Evolutionary conservation across 1,140 invertebrate genomes (phyloP).

Genomic region (Drusus annulatus): DNA sequence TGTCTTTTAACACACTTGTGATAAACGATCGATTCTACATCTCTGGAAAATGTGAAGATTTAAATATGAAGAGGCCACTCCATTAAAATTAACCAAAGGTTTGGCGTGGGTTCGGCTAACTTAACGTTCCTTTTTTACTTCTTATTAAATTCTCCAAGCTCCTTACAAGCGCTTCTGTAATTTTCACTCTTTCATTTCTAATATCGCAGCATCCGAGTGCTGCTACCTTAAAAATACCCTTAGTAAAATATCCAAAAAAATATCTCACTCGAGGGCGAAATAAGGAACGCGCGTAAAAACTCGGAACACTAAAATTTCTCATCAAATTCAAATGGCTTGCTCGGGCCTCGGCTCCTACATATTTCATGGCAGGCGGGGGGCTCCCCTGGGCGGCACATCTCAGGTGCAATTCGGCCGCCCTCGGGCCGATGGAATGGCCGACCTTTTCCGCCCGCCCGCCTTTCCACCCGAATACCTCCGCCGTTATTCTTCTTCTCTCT

Average conservation of each 20-base stretch:
- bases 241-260: slow-evolving; percentile 28
- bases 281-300: slow-evolving; percentile 34
- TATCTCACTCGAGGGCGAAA: slow-evolving; percentile 33
- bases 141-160: too few species aligned
- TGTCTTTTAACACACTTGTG: slow-evolving; percentile 5
- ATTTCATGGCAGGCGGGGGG: slow-evolving; percentile 45
- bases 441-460: slow-evolving; percentile 44
- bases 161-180: not conserved
- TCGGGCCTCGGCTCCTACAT: slow-evolving; percentile 49
- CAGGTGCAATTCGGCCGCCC: slow-evolving; percentile 47
- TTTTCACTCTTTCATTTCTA: not conserved
- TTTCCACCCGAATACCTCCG: slow-evolving; percentile 4
- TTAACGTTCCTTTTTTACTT: too few species aligned
- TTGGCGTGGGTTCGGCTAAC: too few species aligned
- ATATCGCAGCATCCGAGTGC: not conserved
- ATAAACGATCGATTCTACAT: too few species aligned
- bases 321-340: slow-evolving; percentile 47
- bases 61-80: too few species aligned
- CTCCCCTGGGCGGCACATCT: slow-evolving; percentile 47
- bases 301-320: slow-evolving; percentile 38
- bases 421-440: slow-evolving; percentile 35
- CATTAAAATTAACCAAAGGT: too few species aligned
- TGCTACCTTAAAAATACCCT: slow-evolving; percentile 22
- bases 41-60: too few species aligned
- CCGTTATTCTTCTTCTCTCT: slow-evolving; percentile 28